These are phyloP conservation scores for Clarias magur DNA, from an alignment of 2,113 vertebrate genomes.

Conservation along the genomic window DNA sequence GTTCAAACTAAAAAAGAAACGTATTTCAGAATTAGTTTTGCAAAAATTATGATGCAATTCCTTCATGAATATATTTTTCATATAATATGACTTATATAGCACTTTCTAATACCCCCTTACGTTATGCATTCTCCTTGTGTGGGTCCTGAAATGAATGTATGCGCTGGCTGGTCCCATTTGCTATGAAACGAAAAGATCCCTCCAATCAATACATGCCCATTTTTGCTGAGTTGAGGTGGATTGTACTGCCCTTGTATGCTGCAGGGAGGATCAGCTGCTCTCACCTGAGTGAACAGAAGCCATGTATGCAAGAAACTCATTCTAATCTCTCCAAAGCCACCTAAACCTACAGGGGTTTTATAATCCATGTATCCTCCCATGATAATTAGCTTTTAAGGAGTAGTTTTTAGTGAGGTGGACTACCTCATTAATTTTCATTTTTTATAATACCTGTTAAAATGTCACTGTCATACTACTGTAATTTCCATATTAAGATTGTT, in stretches of 20 bases:
- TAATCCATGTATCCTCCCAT: background rate
- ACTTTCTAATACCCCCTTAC: conserved; percentile 37
- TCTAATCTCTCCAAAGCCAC: conserved; percentile 1
- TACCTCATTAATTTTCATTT: background rate
- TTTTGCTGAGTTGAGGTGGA: conserved; percentile 51
- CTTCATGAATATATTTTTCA: background rate
- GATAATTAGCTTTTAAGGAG: background rate
- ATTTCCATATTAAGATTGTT: background rate
- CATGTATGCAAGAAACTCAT: conserved; percentile 49
- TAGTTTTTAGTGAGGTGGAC: background rate
- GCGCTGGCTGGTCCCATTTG: conserved; percentile 50
- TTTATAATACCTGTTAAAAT: background rate
- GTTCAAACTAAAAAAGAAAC: conserved; percentile 44
- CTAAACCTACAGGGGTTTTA: conserved; percentile 17
- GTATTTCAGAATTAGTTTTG: background rate
- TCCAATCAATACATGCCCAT: conserved; percentile 57
- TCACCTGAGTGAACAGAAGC: conserved; percentile 52
- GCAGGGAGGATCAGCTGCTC: conserved; percentile 48
- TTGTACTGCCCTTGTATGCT: conserved; percentile 41
- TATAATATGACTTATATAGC: background rate
- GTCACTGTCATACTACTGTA: background rate
- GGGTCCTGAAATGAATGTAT: conserved; percentile 49
- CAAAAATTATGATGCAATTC: too few relatives aligned
- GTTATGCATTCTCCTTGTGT: conserved; percentile 50
- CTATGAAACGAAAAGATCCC: conserved; percentile 60